phyloP scores from a whole-genome alignment of 64 coral and sea anemone species.

The Montipora cactus region DNA sequence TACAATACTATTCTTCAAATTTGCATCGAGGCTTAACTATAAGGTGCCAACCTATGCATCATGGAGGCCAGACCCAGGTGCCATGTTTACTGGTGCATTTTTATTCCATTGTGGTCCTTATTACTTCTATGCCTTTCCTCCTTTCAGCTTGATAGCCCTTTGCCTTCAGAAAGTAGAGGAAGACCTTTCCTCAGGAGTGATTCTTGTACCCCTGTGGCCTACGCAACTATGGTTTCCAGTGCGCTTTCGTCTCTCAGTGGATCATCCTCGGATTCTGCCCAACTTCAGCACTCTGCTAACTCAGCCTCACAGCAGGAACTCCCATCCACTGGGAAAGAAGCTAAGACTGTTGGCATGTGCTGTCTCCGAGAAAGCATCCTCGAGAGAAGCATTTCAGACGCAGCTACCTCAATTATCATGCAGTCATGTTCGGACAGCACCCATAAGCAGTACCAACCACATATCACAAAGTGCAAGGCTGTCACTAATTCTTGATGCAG shows the following conservation, averaged over 20 bases:
- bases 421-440: not conserved
- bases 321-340: constrained; percentile 30
- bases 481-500: too few species aligned
- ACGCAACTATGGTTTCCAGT: constrained; percentile 38
- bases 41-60: too few species aligned
- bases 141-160: not conserved
- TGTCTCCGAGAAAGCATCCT: constrained; percentile 44
- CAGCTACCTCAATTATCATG: not conserved
- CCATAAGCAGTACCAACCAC: not conserved
- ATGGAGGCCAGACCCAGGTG: too few species aligned
- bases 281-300: constrained; percentile 26
- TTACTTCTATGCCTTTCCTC: not conserved
- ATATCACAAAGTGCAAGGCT: not conserved
- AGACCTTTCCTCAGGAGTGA: constrained; percentile 33
- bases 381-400: not conserved
- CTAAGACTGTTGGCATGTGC: constrained; percentile 22
- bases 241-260: not conserved
- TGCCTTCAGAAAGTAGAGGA: constrained; percentile 39
- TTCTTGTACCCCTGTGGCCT: constrained; percentile 30
- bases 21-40: too few species aligned
- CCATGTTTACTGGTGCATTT: too few species aligned
- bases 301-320: constrained; percentile 41
- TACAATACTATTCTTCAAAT: too few species aligned
- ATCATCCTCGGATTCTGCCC: constrained; percentile 13
- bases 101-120: not conserved